Conservation (phyloP, 1,140 invertebrate genomes). For the Leptopilina boulardi region DNA sequence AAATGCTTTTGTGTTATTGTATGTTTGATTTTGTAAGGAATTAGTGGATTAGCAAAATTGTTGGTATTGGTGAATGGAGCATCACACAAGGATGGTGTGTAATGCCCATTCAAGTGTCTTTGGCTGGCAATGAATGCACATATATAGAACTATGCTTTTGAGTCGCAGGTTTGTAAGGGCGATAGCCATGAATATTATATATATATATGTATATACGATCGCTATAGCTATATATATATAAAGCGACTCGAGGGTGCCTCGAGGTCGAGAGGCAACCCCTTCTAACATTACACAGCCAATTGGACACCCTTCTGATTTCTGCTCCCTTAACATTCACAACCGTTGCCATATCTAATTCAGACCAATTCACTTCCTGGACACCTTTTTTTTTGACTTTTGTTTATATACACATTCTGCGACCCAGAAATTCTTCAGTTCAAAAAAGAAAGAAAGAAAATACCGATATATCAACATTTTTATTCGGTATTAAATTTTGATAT, state of each 20-base stretch:
- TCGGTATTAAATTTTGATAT: no score
- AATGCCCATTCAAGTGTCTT: slow-evolving; percentile 16
- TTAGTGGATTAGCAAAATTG: neutral
- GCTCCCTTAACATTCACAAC: slow-evolving; percentile 58
- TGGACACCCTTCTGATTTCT: slow-evolving; percentile 70
- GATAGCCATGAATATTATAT: slow-evolving; percentile 44
- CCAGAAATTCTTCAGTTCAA: neutral
- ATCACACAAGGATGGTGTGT: neutral
- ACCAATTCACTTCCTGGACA: slow-evolving; percentile 29
- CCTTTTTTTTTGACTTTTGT: slow-evolving; percentile 18
- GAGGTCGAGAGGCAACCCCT: slow-evolving; percentile 64
- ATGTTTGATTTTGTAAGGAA: neutral
- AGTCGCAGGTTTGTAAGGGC: slow-evolving; percentile 47
- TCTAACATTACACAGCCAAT: slow-evolving; percentile 74
- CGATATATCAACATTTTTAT: no score
- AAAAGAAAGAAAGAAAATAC: no score
- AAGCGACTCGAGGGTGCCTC: slow-evolving; percentile 45
- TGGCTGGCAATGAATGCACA: slow-evolving; percentile 6
- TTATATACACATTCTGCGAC: neutral
- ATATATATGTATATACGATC: no score
- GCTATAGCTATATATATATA: slow-evolving; percentile 36
- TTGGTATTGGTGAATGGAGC: neutral
- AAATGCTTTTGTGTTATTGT: neutral
- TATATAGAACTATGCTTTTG: slow-evolving; percentile 36
- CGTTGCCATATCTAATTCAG: slow-evolving; percentile 44